Evolutionary conservation across 2,888 invertebrate genomes (phyloP).

Genomic region (Andrena trimmerana): DNA sequence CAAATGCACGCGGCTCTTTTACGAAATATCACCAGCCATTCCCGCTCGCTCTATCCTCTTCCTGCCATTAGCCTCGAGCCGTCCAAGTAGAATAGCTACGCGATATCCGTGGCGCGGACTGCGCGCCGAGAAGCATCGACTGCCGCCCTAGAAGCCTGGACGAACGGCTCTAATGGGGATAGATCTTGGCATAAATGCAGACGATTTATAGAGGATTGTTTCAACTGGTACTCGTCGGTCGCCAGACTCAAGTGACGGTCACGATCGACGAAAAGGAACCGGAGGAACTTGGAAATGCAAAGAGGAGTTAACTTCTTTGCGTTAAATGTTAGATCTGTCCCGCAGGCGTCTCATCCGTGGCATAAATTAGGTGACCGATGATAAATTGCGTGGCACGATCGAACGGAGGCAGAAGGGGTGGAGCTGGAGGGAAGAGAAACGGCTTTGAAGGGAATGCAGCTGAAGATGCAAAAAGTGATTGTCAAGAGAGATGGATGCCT

Average conservation of each 20-base stretch:
- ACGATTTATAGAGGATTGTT: no score
- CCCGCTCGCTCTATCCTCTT: slow-evolving; percentile 23
- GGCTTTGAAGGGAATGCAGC: slow-evolving; percentile 19
- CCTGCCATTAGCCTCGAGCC: slow-evolving; percentile 41
- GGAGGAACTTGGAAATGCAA: no score
- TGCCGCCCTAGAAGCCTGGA: not conserved
- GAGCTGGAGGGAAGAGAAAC: slow-evolving; percentile 52
- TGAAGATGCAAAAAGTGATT: slow-evolving; percentile 76
- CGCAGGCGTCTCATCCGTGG: no score
- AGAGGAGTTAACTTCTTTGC: no score
- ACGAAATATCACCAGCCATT: slow-evolving; percentile 44
- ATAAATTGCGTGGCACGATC: slow-evolving; percentile 77
- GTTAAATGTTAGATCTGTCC: no score
- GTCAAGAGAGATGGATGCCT: slow-evolving; percentile 81
- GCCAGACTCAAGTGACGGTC: no score
- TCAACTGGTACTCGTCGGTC: no score
- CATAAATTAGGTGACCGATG: slow-evolving; percentile 81
- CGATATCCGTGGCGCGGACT: slow-evolving; percentile 24
- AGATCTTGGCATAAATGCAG: slow-evolving; percentile 70
- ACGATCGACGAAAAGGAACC: no score
- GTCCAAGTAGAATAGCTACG: slow-evolving; percentile 31
- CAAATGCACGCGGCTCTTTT: slow-evolving; percentile 48
- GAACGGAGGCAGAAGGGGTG: slow-evolving; percentile 60
- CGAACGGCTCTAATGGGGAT: slow-evolving; percentile 41
- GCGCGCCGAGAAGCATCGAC: slow-evolving; percentile 16